Percentiles rank a stretch among this genome's conserved stretches.
These are phyloP conservation scores for Holothuria leucospilota DNA, from an alignment of 53 echinoderm and acorn worm genomes.

Conservation along the genomic window DNA sequence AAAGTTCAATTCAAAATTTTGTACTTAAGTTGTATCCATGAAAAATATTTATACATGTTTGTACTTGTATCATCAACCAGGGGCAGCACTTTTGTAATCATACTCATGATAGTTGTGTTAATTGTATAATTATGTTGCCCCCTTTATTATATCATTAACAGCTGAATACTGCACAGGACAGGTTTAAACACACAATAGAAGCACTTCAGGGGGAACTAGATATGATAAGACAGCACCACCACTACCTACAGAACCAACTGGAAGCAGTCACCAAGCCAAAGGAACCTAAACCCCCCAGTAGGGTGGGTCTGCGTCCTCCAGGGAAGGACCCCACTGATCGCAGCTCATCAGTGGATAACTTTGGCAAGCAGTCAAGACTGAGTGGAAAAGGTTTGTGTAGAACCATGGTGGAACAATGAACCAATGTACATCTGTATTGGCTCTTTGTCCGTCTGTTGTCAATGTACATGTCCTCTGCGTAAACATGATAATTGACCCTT, in stretches of 20 bases:
- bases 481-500: no score
- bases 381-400: constrained; percentile 73
- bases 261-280: constrained; percentile 76
- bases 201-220: constrained; percentile 83
- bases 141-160: constrained; percentile 11
- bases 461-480: no score
- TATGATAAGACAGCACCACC: constrained; percentile 89
- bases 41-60: no score
- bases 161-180: constrained; percentile 81
- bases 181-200: constrained; percentile 90
- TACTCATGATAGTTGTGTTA: no score
- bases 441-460: background rate
- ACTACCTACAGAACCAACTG: constrained; percentile 81
- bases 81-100: no score
- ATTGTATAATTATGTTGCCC: no score
- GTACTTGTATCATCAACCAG: no score
- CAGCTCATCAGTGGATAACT: constrained; percentile 59
- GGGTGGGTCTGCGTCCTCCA: constrained; percentile 33
- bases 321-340: constrained; percentile 18
- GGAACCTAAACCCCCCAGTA: constrained; percentile 70
- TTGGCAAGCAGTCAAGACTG: constrained; percentile 67
- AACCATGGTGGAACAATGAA: background rate
- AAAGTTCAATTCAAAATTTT: no score
- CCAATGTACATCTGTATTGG: background rate
- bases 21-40: no score